Evolutionary conservation across 2,888 invertebrate genomes (phyloP).

Genomic region (Panorpa germanica): DNA sequence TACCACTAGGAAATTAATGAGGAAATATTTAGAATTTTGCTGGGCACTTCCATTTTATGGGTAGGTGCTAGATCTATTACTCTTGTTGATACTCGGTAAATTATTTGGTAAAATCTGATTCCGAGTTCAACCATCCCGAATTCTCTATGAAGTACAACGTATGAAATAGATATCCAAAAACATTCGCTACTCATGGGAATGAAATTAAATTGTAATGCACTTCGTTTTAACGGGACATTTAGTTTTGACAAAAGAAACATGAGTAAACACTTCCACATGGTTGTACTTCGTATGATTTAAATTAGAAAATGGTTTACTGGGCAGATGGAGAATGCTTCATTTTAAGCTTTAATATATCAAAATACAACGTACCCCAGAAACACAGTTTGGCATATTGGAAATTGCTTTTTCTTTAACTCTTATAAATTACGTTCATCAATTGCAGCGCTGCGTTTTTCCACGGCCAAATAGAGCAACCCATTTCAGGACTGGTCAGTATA

Average conservation of each 20-base stretch:
- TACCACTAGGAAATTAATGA: constrained; percentile 64
- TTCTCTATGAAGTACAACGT: no score
- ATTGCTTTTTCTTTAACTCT: not conserved
- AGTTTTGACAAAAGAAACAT: no score
- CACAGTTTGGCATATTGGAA: not conserved
- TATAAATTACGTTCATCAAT: not conserved
- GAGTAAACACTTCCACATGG: not conserved
- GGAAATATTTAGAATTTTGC: constrained; percentile 80
- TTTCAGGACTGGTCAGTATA: constrained; percentile 65
- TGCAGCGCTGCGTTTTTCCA: constrained; percentile 80
- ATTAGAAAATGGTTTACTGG: no score
- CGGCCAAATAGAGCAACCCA: constrained; percentile 86
- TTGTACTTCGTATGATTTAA: not conserved
- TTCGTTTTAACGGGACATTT: no score
- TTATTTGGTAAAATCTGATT: no score
- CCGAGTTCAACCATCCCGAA: no score
- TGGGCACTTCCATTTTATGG: constrained; percentile 85
- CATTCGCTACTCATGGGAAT: no score
- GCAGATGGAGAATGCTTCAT: no score
- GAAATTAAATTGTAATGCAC: no score
- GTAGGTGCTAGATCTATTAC: constrained; percentile 28
- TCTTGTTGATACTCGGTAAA: no score
- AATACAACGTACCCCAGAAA: not conserved
- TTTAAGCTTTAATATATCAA: not conserved
- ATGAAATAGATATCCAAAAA: no score